phyloP scores from a whole-genome alignment of 1,140 invertebrate genomes.

The Araneus ventricosus region DNA sequence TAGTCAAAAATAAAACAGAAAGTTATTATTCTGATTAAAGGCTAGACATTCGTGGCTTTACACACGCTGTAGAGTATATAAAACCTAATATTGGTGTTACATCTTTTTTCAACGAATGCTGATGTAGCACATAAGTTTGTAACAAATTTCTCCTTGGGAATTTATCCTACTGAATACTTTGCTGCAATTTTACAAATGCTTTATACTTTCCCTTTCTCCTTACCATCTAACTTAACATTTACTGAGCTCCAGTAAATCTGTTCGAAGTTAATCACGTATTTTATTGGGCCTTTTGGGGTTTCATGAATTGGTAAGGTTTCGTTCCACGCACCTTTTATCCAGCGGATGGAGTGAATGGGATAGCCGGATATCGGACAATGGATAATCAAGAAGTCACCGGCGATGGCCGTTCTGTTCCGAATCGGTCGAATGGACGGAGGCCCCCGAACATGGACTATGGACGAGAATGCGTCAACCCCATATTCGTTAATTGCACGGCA shows the following conservation, averaged over 20 bases:
- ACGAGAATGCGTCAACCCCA: constrained; percentile 78
- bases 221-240: not conserved
- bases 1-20: too few relatives aligned
- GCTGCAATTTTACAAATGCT: too few relatives aligned
- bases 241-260: constrained; percentile 14
- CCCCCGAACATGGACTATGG: constrained; percentile 78
- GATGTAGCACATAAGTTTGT: too few relatives aligned
- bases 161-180: too few relatives aligned
- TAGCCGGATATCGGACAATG: constrained; percentile 73
- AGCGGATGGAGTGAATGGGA: constrained; percentile 67
- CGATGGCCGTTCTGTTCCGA: constrained; percentile 69
- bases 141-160: too few relatives aligned
- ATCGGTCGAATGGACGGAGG: constrained; percentile 80
- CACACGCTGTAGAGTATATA: too few relatives aligned
- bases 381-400: constrained; percentile 55
- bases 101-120: too few relatives aligned
- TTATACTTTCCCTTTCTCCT: too few relatives aligned
- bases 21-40: too few relatives aligned
- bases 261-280: not conserved
- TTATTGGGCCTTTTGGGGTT: not conserved
- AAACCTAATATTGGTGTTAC: too few relatives aligned
- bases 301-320: not conserved
- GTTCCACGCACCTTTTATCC: constrained; percentile 69
- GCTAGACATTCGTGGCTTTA: too few relatives aligned
- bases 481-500: constrained; percentile 80